Evolutionary conservation across 1,140 invertebrate genomes (phyloP).

Genomic region (Drosophila ironensis): DNA sequence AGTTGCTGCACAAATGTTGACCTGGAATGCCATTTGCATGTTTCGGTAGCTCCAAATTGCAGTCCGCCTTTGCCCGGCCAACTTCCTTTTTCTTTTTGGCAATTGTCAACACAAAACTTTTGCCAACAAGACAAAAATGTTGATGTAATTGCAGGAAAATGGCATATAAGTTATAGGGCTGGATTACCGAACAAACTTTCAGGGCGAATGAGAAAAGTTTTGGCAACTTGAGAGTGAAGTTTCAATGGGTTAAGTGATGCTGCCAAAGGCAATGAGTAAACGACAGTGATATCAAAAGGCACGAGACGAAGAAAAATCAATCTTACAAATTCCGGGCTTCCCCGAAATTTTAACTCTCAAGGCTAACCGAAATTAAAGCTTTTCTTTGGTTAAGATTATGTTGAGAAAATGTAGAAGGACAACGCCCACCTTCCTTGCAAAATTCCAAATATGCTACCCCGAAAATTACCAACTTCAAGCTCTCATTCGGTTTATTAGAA

Average conservation of each 20-base stretch:
- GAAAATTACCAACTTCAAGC: not conserved
- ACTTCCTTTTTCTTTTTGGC: conserved; percentile 45
- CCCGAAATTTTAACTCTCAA: no score
- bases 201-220: conserved; percentile 43
- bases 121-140: conserved; percentile 42
- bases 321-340: no score
- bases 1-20: conserved; percentile 51
- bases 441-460: no score
- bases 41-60: conserved; percentile 61
- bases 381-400: not conserved
- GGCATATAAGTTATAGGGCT: conserved; percentile 46
- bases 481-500: not conserved
- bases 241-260: conserved; percentile 16
- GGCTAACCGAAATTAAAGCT: not conserved
- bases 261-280: conserved; percentile 6
- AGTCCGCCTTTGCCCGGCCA: conserved; percentile 24
- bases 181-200: conserved; percentile 21
- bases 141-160: conserved; percentile 71
- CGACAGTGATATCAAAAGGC: not conserved
- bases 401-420: not conserved
- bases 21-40: conserved; percentile 79
- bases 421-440: no score
- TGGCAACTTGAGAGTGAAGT: conserved; percentile 9
- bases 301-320: not conserved
- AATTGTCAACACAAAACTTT: conserved; percentile 74